These are phyloP conservation scores for Sebastes paucispinis DNA, from an alignment of 2,797 vertebrate genomes.

Conservation along the genomic window DNA sequence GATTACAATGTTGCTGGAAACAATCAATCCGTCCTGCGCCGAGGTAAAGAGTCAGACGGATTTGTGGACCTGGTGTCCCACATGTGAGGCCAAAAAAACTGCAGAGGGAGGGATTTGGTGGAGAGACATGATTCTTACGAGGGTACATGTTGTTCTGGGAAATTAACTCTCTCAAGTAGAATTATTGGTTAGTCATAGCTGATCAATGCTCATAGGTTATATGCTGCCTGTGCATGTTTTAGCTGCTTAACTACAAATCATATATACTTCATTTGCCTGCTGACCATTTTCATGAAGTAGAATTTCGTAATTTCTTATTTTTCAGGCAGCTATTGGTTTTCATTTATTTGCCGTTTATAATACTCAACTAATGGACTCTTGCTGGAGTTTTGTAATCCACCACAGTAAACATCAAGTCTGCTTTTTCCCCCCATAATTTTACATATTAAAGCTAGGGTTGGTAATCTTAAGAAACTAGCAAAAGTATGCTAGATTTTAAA, in stretches of 20 bases:
- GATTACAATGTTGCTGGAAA: constrained; percentile 62
- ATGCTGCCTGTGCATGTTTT: not conserved
- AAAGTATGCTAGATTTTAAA: too few species aligned
- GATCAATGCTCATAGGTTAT: not conserved
- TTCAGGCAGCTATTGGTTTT: not conserved
- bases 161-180: not conserved
- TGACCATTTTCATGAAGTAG: too few species aligned
- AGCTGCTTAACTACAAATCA: not conserved
- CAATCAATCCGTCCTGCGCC: constrained; percentile 42
- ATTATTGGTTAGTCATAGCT: not conserved
- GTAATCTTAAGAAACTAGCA: too few species aligned
- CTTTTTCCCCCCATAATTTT: too few species aligned
- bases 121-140: not conserved
- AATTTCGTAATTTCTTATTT: too few species aligned
- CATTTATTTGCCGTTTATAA: not conserved
- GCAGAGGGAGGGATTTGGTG: not conserved
- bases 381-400: not conserved
- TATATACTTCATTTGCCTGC: not conserved
- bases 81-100: constrained; percentile 5
- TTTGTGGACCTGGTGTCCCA: constrained; percentile 17
- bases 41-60: constrained; percentile 19
- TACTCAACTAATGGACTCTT: not conserved
- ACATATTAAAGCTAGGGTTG: not conserved
- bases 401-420: not conserved
- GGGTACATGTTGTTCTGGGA: not conserved